Percentiles rank a stretch among this genome's conserved stretches.
phyloP scores from a whole-genome alignment of 1,140 invertebrate species.

The Caenorhabditis inopinata region DNA sequence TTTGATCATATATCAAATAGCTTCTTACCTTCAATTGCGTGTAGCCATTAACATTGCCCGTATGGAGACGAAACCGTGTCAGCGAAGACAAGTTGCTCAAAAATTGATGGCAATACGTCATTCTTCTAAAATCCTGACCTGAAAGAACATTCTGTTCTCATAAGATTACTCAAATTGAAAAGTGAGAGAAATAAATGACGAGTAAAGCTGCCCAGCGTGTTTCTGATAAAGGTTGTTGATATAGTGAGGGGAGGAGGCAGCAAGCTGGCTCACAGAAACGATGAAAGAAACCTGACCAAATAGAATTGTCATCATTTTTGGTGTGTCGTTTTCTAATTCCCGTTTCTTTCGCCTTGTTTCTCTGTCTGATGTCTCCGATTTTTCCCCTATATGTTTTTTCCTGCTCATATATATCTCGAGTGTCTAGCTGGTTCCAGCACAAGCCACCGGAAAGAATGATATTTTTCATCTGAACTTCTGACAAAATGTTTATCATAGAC shows the following conservation, averaged over 20 bases:
- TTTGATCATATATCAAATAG: too few species aligned
- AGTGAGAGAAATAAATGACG: not conserved
- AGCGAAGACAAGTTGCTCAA: not conserved
- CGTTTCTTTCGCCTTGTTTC: not conserved
- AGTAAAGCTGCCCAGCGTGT: not conserved
- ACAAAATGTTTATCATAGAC: too few species aligned
- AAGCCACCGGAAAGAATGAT: too few species aligned
- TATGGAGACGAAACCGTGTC: conserved; percentile 9
- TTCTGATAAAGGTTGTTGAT: not conserved
- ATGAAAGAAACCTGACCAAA: not conserved
- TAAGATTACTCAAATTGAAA: not conserved
- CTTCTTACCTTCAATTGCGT: not conserved
- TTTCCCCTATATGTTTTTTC: too few species aligned
- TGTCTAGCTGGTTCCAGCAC: too few species aligned
- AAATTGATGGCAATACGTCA: conserved; percentile 25
- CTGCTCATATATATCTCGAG: too few species aligned
- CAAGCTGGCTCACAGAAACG: not conserved
- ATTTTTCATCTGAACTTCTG: too few species aligned
- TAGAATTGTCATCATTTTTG: conserved; percentile 23
- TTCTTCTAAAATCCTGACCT: not conserved
- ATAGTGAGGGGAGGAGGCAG: not conserved
- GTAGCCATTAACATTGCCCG: conserved; percentile 14
- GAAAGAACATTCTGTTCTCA: not conserved
- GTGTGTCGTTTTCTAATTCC: not conserved
- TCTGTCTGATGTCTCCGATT: not conserved